Percentiles rank a stretch among this genome's conserved stretches.
These are phyloP conservation scores for Trogon surrucura DNA, from an alignment of 2,113 vertebrate species.

Conservation along the genomic window DNA sequence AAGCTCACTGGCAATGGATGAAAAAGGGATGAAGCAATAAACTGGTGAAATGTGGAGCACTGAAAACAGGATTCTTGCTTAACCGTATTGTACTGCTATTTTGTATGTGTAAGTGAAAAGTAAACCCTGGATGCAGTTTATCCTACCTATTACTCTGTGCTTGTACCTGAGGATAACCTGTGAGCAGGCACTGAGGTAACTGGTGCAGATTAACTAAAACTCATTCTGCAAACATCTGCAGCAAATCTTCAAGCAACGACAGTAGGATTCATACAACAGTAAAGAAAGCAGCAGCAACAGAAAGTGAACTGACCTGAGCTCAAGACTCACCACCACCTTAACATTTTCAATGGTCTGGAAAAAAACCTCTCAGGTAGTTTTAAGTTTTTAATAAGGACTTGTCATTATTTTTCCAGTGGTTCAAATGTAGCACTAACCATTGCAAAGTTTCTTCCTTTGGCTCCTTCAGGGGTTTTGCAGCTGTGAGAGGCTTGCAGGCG, in stretches of 20 bases:
- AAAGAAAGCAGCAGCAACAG: neutral
- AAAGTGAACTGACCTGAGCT: neutral
- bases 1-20: neutral
- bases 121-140: neutral
- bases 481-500: constrained; percentile 15
- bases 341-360: constrained; percentile 45
- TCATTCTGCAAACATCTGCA: neutral
- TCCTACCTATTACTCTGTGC: neutral
- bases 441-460: neutral
- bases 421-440: neutral
- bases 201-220: neutral
- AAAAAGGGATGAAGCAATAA: neutral
- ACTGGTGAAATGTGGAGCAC: neutral
- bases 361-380: constrained; percentile 41
- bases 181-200: neutral
- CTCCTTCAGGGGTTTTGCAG: constrained; percentile 46
- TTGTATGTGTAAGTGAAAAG: neutral
- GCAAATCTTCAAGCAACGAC: neutral
- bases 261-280: neutral
- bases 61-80: neutral
- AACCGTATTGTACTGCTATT: neutral
- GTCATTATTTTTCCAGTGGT: constrained; percentile 56
- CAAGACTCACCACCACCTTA: constrained; percentile 2
- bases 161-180: neutral
- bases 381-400: constrained; percentile 25